Base-by-base conservation (phyloP, 2,888 invertebrate genomes). In the Geotrupes spiniger region DNA sequence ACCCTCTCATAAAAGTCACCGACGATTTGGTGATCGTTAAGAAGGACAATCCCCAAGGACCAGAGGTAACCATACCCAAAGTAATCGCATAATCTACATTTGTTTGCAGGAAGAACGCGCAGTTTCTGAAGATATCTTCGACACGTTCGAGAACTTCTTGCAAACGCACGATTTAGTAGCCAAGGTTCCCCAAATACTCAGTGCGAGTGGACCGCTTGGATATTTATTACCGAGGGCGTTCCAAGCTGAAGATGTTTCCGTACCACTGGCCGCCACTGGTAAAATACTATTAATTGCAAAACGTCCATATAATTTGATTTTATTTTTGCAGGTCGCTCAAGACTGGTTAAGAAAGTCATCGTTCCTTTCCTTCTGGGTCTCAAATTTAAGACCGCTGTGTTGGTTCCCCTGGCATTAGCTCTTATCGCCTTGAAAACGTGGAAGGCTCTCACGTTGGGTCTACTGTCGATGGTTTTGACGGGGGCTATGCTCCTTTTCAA, bases 401-500 rank as follows among this genome's bases (percentile, higher is more conserved):
- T 92, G 61, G 88, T 90, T 31, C 92, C 91, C 0, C 72, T 91
- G 52, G 88, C 88, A 9, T 77, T 92, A 47, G 87, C 89, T 26
- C 74, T 91, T 49, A 91, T 92, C 63, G 92, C 92, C 0, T 76
- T 91, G 46, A 91, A 91, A 73, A 90, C 92, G 10, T 92, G 92
- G 92, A 92, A 92, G 71, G 92, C 92, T 31, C 76, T 91, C 60
- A 91, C 92, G 5, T 78, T 92, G 57, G 91, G 90, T 51, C 82
- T 92, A 2, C 80, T 92, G 51, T 91, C 91, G 2, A 74, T 92
- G 65, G 91, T 91, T 15, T 76, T 91, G 36, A 89, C 91, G 56
- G 90, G 88, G 56, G 91, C 91, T 49, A 80, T 91, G 80, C 80
- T 91, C 42, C 87, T 92, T 70, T 91, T 91, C 77, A 90, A 89